Evolutionary conservation across 2,797 vertebrate genomes (phyloP).

Genomic region (Danio tinwini): DNA sequence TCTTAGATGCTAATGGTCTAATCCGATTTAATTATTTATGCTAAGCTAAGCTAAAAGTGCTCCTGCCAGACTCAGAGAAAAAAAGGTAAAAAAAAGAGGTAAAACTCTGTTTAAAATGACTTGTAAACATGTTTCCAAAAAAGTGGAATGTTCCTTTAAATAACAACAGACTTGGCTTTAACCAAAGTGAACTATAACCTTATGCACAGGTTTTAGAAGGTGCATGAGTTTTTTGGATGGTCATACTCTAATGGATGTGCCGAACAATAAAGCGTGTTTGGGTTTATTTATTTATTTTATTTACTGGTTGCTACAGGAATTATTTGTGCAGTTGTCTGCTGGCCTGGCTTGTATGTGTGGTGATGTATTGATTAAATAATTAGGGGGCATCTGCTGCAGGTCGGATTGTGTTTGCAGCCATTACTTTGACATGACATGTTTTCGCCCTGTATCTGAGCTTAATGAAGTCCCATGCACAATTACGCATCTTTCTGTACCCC

Average conservation of each 20-base stretch:
- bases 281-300: slow-evolving; percentile 4
- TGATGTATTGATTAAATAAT: slow-evolving; percentile 41
- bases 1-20: too few species aligned
- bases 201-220: neutral
- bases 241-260: neutral
- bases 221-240: neutral
- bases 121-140: too few species aligned
- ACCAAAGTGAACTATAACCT: neutral
- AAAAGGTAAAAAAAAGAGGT: too few species aligned
- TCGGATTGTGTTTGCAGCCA: slow-evolving; percentile 8
- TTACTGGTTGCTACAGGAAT: neutral
- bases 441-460: slow-evolving; percentile 35
- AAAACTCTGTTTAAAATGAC: too few species aligned
- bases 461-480: slow-evolving; percentile 24
- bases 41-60: too few species aligned
- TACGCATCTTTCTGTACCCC: slow-evolving; percentile 9
- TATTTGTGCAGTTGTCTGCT: neutral
- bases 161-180: too few species aligned
- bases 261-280: neutral
- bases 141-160: too few species aligned
- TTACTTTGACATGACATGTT: slow-evolving; percentile 34
- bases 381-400: slow-evolving; percentile 16
- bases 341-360: slow-evolving; percentile 8
- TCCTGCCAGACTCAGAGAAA: too few species aligned
- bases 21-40: too few species aligned